These are phyloP conservation scores for Gavialis gangeticus DNA, from an alignment of 2,113 vertebrate species.

Conservation along the genomic window DNA sequence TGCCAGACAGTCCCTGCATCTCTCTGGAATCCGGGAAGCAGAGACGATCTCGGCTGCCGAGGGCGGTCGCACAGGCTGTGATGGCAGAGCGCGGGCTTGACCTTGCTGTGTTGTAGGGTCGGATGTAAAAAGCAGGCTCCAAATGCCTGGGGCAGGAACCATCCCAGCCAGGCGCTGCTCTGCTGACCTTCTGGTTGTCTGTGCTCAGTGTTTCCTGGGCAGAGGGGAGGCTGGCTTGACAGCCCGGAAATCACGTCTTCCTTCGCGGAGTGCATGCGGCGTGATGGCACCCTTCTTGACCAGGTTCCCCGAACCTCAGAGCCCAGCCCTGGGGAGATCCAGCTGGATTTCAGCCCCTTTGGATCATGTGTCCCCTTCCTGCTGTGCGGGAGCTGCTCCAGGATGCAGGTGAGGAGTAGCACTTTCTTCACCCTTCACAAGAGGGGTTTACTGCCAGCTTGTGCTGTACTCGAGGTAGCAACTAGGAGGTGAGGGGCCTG, in stretches of 20 bases:
- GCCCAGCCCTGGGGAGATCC: neutral
- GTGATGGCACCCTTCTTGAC: neutral
- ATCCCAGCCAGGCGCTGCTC: accelerated
- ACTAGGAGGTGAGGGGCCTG: neutral
- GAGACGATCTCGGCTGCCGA: accelerated
- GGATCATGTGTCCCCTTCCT: neutral
- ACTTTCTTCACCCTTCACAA: neutral
- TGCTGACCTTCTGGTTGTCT: neutral
- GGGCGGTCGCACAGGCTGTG: accelerated
- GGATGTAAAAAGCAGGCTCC: neutral
- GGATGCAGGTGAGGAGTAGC: accelerated
- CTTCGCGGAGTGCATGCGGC: neutral
- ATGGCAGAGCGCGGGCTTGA: neutral
- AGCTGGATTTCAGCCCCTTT: neutral
- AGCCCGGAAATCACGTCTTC: neutral
- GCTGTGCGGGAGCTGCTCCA: neutral
- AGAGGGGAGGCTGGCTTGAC: accelerated
- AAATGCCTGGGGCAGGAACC: neutral
- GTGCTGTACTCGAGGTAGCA: neutral
- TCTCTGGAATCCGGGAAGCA: neutral
- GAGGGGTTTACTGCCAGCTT: no score
- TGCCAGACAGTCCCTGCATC: neutral
- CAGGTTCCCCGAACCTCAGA: neutral
- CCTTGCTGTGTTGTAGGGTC: neutral
- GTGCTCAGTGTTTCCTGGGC: neutral